Base-by-base conservation (phyloP, 2,113 vertebrate species). In the Hymenochirus boettgeri region DNA sequence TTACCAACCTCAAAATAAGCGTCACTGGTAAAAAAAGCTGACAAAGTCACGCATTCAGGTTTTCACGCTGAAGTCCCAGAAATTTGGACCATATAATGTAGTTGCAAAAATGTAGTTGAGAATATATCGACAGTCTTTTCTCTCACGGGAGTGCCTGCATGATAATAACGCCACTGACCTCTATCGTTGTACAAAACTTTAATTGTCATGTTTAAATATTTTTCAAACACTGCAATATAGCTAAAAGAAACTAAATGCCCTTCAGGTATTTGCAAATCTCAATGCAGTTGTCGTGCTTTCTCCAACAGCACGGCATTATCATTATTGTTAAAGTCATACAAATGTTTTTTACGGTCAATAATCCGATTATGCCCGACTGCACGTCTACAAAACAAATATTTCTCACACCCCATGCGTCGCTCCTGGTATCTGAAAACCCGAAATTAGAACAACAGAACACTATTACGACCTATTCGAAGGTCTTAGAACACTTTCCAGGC, bases 81-180 rank as follows among this genome's bases (percentile, higher is more conserved):
- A 46, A 12, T 1, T 15, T 1, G 7, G 15, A 2, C 42, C 5
- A 19, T 46, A 46, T n/a, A 46, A 46, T 2, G 18, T 3, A 15
- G 42, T 46, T 12, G 2, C 42, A 46, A 12, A 46, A 15, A 46
- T 46, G 42, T 46, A 46, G 18, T 46, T 46, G 2, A 4, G 42
- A 46, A 5, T 46, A 46, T 46, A 15, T 46, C 6, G 42, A 46
- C 42, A 46, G 42, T 46, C 42, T 46, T 46, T 46, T 46, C 42
- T 46, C 15, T 46, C 11, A 4, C 42, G n/a, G 42, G 42, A n/a
- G 13, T 46, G 42, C 3, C 42, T 7, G 42, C n/a, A 15, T 46
- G 7, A 46, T 46, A 33, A 33, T n/a, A 33, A 33, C 31, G 11
- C 31, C 31, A 33, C 11, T 33, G 7, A 33, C 31, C 31, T 1